These are phyloP conservation scores for Petrolisthes manimaculis DNA, from an alignment of 2,888 invertebrate genomes.

Conservation along the genomic window DNA sequence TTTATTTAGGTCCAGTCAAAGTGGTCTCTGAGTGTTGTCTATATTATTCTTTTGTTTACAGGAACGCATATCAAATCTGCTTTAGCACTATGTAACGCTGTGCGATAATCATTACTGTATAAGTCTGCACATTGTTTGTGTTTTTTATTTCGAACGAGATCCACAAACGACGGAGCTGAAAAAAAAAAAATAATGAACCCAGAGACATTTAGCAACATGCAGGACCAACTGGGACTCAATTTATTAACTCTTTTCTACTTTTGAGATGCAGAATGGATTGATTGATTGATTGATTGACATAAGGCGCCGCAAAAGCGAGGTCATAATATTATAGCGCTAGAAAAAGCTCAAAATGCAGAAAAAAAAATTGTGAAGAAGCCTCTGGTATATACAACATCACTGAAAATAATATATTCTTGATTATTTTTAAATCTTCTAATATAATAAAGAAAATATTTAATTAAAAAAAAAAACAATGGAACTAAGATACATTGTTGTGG, in stretches of 20 bases:
- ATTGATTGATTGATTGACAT: neutral
- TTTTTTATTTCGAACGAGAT: conserved; percentile 46
- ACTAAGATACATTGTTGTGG: too few species aligned
- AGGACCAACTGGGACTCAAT: neutral
- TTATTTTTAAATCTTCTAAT: too few species aligned
- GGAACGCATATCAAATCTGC: conserved; percentile 55
- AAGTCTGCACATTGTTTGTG: conserved; percentile 61
- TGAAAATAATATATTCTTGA: too few species aligned
- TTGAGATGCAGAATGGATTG: neutral
- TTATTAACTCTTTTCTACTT: too few species aligned
- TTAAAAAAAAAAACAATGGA: too few species aligned
- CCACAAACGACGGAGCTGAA: conserved; percentile 21
- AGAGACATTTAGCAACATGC: too few species aligned
- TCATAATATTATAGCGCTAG: too few species aligned
- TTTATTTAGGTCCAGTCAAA: conserved; percentile 6
- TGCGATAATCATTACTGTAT: conserved; percentile 62
- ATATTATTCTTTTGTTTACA: conserved; percentile 27
- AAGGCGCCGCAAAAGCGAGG: conserved; percentile 12
- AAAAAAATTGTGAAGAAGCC: too few species aligned
- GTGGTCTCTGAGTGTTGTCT: neutral
- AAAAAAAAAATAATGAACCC: too few species aligned
- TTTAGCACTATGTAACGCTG: conserved; percentile 56
- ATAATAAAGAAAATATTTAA: too few species aligned
- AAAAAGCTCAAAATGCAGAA: too few species aligned
- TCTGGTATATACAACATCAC: too few species aligned